phyloP scores from a whole-genome alignment of 2,797 vertebrate genomes.

The Syndactyla subalaris region DNA sequence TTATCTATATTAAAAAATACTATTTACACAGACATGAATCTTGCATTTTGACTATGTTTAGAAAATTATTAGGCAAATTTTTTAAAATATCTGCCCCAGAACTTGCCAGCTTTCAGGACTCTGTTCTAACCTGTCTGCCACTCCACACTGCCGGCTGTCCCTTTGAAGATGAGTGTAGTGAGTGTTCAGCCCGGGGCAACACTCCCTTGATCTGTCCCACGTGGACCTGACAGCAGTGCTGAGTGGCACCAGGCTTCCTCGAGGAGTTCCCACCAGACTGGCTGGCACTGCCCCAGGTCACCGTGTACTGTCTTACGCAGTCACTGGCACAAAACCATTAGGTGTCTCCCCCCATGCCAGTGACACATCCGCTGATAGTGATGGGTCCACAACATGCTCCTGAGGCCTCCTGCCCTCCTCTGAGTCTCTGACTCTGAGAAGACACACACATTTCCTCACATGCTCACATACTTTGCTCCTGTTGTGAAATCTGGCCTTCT shows the following conservation, averaged over 20 bases:
- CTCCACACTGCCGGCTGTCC: neutral
- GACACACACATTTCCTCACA: neutral
- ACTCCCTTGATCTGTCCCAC: neutral
- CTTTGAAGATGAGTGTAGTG: neutral
- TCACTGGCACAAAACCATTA: neutral
- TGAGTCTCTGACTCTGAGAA: neutral
- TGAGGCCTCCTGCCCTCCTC: neutral
- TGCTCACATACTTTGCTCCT: neutral
- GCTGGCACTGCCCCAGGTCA: rapidly evolving
- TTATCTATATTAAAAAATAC: neutral
- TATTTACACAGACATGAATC: neutral
- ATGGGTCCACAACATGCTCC: neutral
- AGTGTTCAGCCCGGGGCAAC: neutral
- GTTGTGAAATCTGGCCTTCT: conserved; percentile 16
- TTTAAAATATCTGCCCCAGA: neutral
- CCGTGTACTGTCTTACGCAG: rapidly evolving
- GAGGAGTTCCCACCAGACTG: neutral
- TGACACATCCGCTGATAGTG: neutral
- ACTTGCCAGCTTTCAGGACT: neutral
- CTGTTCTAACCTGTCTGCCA: neutral
- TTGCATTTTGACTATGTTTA: neutral
- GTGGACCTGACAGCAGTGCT: neutral
- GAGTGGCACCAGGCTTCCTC: neutral
- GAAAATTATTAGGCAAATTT: neutral
- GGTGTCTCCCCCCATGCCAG: neutral